phyloP scores from a whole-genome alignment of 2,888 invertebrate genomes.

The Catocala fraxini region DNA sequence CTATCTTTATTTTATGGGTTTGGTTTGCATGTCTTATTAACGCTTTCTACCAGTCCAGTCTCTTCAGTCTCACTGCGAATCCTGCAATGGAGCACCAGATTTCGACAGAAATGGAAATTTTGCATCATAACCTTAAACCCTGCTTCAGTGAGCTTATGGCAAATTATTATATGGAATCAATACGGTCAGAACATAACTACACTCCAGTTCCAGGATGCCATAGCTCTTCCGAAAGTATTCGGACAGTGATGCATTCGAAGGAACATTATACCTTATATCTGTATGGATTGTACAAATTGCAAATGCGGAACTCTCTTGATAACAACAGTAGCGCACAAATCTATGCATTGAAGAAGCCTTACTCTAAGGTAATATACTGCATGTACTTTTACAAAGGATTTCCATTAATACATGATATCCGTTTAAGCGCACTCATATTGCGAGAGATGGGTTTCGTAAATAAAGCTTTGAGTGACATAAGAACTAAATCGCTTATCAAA shows the following conservation, averaged over 20 bases:
- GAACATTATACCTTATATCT: not conserved
- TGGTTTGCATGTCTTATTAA: slow-evolving; percentile 63
- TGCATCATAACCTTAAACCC: slow-evolving; percentile 43
- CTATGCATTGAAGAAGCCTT: slow-evolving; percentile 14
- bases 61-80: slow-evolving; percentile 60
- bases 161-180: slow-evolving; percentile 4
- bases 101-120: slow-evolving; percentile 54
- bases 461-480: slow-evolving; percentile 26
- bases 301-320: not conserved
- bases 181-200: not conserved
- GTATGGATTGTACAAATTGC: not conserved
- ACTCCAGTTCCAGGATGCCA: not conserved
- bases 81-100: slow-evolving; percentile 62
- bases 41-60: slow-evolving; percentile 59
- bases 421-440: slow-evolving; percentile 19
- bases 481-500: not conserved
- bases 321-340: not conserved
- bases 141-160: slow-evolving; percentile 47
- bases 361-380: slow-evolving; percentile 12
- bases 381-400: slow-evolving; percentile 41
- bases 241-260: not conserved
- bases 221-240: not conserved
- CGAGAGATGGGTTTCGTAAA: slow-evolving; percentile 37
- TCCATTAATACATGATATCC: slow-evolving; percentile 20
- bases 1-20: slow-evolving; percentile 58